A percentile compares a stretch with the other conserved stretches of the same genome.
phyloP scores from a whole-genome alignment of 2,888 invertebrate genomes.

The Xylophagus ater region DNA sequence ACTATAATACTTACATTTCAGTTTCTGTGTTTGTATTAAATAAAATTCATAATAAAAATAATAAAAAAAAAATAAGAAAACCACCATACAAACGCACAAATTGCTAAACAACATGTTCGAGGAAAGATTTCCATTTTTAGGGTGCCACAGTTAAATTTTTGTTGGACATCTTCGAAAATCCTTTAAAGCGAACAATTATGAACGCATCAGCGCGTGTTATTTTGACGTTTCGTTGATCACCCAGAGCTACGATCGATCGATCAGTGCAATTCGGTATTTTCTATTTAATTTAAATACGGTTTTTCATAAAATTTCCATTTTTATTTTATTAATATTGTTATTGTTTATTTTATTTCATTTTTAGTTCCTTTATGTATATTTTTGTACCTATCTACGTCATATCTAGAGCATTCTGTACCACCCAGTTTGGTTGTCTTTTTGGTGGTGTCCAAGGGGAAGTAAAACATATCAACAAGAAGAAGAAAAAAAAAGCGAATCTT shows the following conservation, averaged over 20 bases:
- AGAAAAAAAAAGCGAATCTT: background rate
- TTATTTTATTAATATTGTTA: background rate
- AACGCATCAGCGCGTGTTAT: constrained; percentile 18
- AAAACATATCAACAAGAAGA: too few relatives aligned
- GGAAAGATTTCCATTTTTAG: constrained; percentile 15
- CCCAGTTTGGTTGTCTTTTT: constrained; percentile 14
- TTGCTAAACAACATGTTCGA: too few relatives aligned
- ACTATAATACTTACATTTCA: too few relatives aligned
- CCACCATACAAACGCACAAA: too few relatives aligned
- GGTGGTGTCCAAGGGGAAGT: constrained; percentile 10
- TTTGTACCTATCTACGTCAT: constrained; percentile 3
- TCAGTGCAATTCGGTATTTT: background rate
- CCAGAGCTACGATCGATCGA: background rate
- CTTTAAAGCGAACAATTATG: constrained; percentile 15
- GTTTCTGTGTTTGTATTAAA: too few relatives aligned
- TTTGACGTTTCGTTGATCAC: constrained; percentile 7
- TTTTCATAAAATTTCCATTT: background rate
- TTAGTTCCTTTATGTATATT: background rate
- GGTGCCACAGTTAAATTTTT: constrained; percentile 15
- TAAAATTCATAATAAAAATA: too few relatives aligned
- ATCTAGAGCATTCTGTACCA: constrained; percentile 9
- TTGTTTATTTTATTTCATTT: background rate
- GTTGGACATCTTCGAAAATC: constrained; percentile 14
- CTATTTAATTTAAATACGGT: background rate
- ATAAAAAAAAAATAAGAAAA: background rate